Conservation (phyloP, 2,113 vertebrate genomes). For the Notechis scutatus region DNA sequence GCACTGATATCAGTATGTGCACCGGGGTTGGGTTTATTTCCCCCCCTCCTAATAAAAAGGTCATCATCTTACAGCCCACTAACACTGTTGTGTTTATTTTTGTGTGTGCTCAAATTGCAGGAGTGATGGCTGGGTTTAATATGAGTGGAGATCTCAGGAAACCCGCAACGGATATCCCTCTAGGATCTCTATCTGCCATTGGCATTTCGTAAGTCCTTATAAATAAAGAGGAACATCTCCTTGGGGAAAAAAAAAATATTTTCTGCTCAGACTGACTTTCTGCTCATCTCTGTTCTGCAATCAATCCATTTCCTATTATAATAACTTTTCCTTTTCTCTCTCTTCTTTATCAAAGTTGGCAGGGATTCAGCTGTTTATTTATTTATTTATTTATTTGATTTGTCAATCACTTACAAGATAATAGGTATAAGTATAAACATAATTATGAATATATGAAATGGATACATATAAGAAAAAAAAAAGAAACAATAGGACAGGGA, state of each 20-base stretch:
- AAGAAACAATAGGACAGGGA: too few species aligned
- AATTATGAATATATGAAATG: too few species aligned
- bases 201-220: slow-evolving; percentile 86
- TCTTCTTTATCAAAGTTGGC: slow-evolving; percentile 35
- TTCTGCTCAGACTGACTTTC: slow-evolving; percentile 23
- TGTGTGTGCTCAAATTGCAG: slow-evolving; percentile 64
- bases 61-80: neutral
- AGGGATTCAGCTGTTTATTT: slow-evolving; percentile 54
- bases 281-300: slow-evolving; percentile 36
- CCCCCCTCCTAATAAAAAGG: neutral
- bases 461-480: too few species aligned
- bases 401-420: too few species aligned
- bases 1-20: neutral
- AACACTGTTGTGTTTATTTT: slow-evolving; percentile 35
- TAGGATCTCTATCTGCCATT: slow-evolving; percentile 91
- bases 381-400: too few species aligned
- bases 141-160: slow-evolving; percentile 95
- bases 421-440: too few species aligned
- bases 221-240: neutral
- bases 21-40: neutral
- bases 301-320: slow-evolving; percentile 52
- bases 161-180: slow-evolving; percentile 86
- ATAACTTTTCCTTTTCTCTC: slow-evolving; percentile 50
- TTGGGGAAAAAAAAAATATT: neutral
- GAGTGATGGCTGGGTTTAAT: slow-evolving; percentile 98